Conservation (phyloP, 2,113 vertebrate species). For the Coregonus clupeaformis region DNA sequence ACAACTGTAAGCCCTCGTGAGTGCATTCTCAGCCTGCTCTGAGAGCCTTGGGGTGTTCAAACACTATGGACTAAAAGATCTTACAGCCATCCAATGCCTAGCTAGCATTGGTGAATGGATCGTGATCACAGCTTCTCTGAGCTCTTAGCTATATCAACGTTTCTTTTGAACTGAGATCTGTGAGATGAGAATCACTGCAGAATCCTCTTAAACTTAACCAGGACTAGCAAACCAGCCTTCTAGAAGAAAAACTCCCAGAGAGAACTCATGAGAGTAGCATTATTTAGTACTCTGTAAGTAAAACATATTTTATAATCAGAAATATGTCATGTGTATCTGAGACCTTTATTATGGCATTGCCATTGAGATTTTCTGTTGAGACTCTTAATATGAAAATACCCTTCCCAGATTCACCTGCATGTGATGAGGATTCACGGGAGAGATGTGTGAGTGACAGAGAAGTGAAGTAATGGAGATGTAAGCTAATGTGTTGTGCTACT, state of each 20-base stretch:
- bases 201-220: background rate
- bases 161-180: constrained; percentile 16
- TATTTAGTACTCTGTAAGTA: background rate
- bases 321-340: no score
- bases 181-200: constrained; percentile 19
- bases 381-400: no score
- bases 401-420: no score
- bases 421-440: no score
- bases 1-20: constrained; percentile 42
- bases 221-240: background rate
- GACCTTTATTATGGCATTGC: no score
- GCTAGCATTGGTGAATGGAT: background rate
- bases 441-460: no score
- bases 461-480: no score
- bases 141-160: background rate
- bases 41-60: background rate
- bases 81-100: background rate
- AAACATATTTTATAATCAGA: no score
- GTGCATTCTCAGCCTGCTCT: constrained; percentile 29
- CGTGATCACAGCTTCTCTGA: background rate
- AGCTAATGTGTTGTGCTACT: no score
- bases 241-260: background rate
- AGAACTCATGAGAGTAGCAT: background rate
- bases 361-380: no score
- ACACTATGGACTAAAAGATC: background rate